Evolutionary conservation across 1,140 invertebrate genomes (phyloP), one percentile per base, ranked within the genome.

Genomic region (Oncopeltus fasciatus): DNA sequence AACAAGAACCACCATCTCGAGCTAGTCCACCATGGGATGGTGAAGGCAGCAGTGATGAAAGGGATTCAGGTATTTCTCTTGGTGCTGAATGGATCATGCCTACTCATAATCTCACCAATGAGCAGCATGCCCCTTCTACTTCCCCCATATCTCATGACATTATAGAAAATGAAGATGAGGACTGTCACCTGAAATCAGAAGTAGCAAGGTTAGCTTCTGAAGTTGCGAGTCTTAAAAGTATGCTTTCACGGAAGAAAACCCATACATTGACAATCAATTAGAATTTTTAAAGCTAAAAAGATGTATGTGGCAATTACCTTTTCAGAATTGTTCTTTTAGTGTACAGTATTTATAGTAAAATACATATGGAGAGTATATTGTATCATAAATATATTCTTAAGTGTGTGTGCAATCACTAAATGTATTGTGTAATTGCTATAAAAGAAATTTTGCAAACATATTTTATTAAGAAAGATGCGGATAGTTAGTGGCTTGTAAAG

Each of bases 171-270:
- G 63, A 64, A 44, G 58, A 64, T 33, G 68, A 69, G 27, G 81
- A 80, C 67, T 72, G 70, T 21, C 84, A 88, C 69, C 79, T 97
- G 0, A 87, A 92, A 69, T 85, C 83, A 0, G 86, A 95, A 73
- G 75, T 96, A 66, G 87, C 90, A 59, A 80, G 88, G 61, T 79
- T 97, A 3, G 91, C 92, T 11, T 88, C 86, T 1, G 94, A 97
- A 73, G 90, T 96, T 44, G 91, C 89, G n/a, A 86, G 83, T 64
- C 81, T 96, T 0, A 89, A 92, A 66, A 77, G 75, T 63, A 72
- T 81, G 60, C 67, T 82, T 14, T 68, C 68, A 18, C 65, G 67
- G 46, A 70, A 70, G 51, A 66, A 66, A 51, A 47, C 59, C 12
- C 49, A 53, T 18, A 24, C 20, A 8, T 53, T 53, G 24, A 26